phyloP scores from a whole-genome alignment of 2,888 invertebrate genomes.

The Plusia festucae region DNA sequence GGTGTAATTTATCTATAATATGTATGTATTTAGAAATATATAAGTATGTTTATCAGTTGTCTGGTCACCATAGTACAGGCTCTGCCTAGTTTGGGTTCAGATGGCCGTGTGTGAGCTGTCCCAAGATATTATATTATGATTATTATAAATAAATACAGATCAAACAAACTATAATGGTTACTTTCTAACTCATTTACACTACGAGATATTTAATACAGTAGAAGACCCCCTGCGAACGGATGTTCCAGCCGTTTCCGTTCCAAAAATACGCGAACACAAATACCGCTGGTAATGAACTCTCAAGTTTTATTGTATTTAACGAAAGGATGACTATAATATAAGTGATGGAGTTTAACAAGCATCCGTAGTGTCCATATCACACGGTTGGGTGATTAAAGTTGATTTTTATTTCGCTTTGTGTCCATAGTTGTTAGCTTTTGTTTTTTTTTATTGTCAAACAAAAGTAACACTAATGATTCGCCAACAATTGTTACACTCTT shows the following conservation, averaged over 20 bases:
- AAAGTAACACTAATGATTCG: no score
- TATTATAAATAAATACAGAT: no score
- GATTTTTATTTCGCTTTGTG: not conserved
- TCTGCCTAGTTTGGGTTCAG: no score
- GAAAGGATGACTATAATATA: not conserved
- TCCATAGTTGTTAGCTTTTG: no score
- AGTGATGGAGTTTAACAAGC: slow-evolving; percentile 5
- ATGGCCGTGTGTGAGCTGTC: no score
- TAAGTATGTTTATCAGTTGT: no score
- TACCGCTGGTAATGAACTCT: slow-evolving; percentile 65
- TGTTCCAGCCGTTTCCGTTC: slow-evolving; percentile 68
- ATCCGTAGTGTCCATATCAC: not conserved
- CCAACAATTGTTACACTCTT: no score
- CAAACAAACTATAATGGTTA: not conserved
- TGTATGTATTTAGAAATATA: no score
- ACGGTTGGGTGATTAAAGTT: not conserved
- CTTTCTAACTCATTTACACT: not conserved
- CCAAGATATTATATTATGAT: no score
- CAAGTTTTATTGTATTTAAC: slow-evolving; percentile 58
- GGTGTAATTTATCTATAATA: no score
- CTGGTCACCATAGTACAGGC: no score
- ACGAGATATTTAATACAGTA: slow-evolving; percentile 25
- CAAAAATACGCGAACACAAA: slow-evolving; percentile 68
- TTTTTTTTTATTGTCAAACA: no score
- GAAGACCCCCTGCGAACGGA: slow-evolving; percentile 77